Evolutionary conservation across 2,797 vertebrate genomes (phyloP), one percentile per base, ranked within the genome.

Genomic region (Chelon labrosus): DNA sequence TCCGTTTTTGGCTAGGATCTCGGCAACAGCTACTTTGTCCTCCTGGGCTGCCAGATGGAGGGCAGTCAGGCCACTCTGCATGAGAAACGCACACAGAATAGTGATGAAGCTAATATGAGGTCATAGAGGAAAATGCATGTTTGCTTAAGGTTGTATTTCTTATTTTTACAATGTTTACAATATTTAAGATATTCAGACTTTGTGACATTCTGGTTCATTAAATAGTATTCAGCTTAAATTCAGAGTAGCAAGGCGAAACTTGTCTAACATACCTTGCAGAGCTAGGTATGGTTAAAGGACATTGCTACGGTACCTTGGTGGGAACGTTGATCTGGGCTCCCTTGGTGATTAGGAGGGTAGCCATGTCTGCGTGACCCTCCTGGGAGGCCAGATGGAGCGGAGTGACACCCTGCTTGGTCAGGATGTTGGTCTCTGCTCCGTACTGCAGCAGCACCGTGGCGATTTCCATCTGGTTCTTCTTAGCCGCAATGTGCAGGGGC

Each of bases 401-500:
- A 0, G 96, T 98, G 58, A 99, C 98, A 0, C 97, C 97, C 81
- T 99, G 98, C 85, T 98, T 98, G 57, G 97, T 99, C 85, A 97
- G 87, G 69, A 96, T 95, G 94, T 96, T 97, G 71, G 97, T 97
- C 75, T 97, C 96, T 0, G 97, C 97, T 1, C 95, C 96, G 0
- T 96, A 97, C 89, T 93, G 95, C 81, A 99, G 89, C 2, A 99
- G 94, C 8, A 96, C 97, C 22, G 93, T 95, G 35, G 97, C 97
- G 17, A 98, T 97, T 61, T 99, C 96, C 96, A 97, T 98, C 92
- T 99, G 98, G 82, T 99, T 98, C 92, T 99, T 99, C 93, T 98
- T 99, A 39, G 98, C 97, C 37, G 96, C 97, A 1, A 99, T 99
- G 85, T 99, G 98, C 35, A 99, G 94, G n/a, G 98, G 97, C 10